phyloP scores from a whole-genome alignment of 1,140 invertebrate genomes.

The Atta texana region DNA sequence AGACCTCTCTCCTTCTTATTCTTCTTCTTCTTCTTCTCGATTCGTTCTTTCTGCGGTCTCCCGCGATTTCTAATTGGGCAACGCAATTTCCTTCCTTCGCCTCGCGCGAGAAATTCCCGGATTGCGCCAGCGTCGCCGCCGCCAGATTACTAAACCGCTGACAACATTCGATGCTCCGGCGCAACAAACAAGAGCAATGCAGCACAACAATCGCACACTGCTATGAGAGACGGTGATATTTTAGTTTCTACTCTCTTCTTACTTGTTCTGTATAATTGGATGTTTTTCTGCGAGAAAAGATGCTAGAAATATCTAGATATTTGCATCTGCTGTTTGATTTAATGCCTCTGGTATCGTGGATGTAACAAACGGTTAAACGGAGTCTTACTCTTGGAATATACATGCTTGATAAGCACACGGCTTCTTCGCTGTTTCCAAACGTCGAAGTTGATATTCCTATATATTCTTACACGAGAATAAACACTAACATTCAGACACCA shows the following conservation, averaged over 20 bases:
- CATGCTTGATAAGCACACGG: not conserved
- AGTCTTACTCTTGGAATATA: not conserved
- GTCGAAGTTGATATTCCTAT: not conserved
- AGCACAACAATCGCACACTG: not conserved
- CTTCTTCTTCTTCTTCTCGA: conserved; percentile 21
- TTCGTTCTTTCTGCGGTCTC: conserved; percentile 75
- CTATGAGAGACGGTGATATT: conserved; percentile 15
- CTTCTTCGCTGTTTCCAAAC: not conserved
- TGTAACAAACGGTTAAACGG: not conserved
- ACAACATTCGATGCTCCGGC: conserved; percentile 50
- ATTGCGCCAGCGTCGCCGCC: conserved; percentile 71
- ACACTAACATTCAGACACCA: not conserved
- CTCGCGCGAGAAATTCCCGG: conserved; percentile 78
- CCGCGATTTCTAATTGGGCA: conserved; percentile 82
- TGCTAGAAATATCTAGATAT: not conserved
- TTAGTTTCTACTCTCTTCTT: not conserved
- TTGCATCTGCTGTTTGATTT: conserved; percentile 11
- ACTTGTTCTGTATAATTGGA: not conserved
- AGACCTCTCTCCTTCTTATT: not conserved
- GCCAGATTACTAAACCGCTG: conserved; percentile 69
- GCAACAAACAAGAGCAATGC: conserved; percentile 32
- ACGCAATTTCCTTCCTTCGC: conserved; percentile 82
- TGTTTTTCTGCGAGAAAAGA: not conserved
- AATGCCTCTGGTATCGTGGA: not conserved
- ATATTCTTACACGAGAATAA: not conserved